phyloP scores from a whole-genome alignment of 2,797 vertebrate genomes.

The Glyptemys insculpta region DNA sequence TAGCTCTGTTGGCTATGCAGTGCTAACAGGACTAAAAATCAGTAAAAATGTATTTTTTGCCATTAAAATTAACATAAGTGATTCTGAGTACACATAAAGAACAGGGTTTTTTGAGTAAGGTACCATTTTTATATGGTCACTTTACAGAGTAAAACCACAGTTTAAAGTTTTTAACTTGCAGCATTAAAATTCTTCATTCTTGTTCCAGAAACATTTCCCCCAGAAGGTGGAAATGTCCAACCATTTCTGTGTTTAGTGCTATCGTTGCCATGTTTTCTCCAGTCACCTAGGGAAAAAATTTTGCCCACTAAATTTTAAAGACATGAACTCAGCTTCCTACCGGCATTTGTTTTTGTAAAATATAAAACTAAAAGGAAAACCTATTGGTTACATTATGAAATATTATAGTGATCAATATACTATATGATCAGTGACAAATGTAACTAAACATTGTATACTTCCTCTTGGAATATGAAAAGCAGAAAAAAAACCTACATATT shows the following conservation, averaged over 20 bases:
- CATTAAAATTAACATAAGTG: neutral
- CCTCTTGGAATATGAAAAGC: neutral
- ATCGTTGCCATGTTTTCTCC: neutral
- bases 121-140: neutral
- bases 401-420: fast-evolving
- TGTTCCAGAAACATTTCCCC: neutral
- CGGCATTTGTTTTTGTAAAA: constrained; percentile 1
- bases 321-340: neutral
- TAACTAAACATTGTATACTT: neutral
- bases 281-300: constrained; percentile 1
- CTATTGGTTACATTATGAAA: neutral
- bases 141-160: neutral
- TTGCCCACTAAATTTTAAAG: neutral
- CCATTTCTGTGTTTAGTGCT: neutral
- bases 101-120: neutral
- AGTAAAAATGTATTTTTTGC: neutral
- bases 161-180: neutral
- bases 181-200: neutral
- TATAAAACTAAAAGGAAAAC: neutral
- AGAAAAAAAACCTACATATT: neutral
- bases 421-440: neutral
- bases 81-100: neutral
- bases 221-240: neutral
- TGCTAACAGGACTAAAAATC: neutral
- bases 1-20: neutral